phyloP scores from a whole-genome alignment of 2,113 vertebrate genomes.

The Nasalis larvatus region DNA sequence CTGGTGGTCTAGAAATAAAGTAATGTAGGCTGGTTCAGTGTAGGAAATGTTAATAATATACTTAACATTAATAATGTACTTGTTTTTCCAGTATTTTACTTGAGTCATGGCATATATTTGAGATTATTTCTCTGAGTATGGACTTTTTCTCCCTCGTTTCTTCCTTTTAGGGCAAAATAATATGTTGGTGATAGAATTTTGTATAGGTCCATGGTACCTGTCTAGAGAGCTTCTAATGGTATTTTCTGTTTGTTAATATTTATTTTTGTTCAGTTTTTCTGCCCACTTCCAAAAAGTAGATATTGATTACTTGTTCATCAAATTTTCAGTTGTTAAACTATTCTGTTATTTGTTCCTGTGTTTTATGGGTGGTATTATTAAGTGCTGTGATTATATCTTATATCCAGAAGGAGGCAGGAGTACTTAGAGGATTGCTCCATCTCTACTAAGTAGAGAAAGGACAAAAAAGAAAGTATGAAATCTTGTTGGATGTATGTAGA shows the following conservation, averaged over 20 bases:
- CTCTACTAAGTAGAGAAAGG: neutral
- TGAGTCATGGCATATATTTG: neutral
- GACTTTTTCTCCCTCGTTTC: neutral
- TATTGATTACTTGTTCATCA: neutral
- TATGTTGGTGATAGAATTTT: neutral
- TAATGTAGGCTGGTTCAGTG: neutral
- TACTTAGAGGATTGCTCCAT: neutral
- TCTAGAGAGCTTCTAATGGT: neutral
- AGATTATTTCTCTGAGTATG: conserved; percentile 33
- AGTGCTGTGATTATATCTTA: neutral
- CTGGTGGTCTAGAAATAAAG: neutral
- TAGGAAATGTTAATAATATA: neutral
- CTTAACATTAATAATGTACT: neutral
- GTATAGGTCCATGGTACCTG: neutral
- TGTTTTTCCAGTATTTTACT: neutral
- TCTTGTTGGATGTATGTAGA: neutral
- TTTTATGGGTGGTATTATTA: neutral
- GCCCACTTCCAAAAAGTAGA: neutral
- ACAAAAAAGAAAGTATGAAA: neutral
- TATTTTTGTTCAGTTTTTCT: conserved; percentile 17
- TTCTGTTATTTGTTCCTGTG: neutral
- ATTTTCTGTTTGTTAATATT: neutral
- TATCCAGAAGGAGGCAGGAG: neutral
- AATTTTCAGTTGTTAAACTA: neutral
- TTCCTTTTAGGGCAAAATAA: neutral